Conservation (phyloP, 2,797 vertebrate species). For the Orientallactaga sibirica region DNA sequence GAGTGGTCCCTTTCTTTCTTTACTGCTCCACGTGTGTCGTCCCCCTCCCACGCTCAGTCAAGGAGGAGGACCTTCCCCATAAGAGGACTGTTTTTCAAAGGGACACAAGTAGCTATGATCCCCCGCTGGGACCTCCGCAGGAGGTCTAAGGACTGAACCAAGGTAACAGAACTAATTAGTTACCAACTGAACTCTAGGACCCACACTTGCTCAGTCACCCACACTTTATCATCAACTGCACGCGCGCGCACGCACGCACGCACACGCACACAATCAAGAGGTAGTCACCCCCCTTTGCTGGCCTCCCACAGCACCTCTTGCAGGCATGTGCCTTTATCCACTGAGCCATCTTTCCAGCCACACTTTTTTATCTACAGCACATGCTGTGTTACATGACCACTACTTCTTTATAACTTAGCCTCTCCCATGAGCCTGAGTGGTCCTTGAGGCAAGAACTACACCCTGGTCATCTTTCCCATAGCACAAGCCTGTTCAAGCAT, state of each 20-base stretch:
- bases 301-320: too few species aligned
- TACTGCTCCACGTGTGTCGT: too few species aligned
- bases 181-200: background rate
- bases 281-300: background rate
- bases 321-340: too few species aligned
- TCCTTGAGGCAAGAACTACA: background rate
- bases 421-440: background rate
- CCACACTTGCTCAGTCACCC: background rate
- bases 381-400: fast-evolving
- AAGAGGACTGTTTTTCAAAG: too few species aligned
- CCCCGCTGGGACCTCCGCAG: background rate
- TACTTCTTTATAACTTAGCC: fast-evolving
- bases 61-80: too few species aligned
- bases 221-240: too few species aligned
- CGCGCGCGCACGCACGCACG: fast-evolving
- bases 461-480: background rate
- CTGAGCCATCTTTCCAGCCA: too few species aligned
- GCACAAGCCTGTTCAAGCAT: background rate
- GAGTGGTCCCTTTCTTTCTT: too few species aligned
- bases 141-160: background rate
- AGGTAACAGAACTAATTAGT: background rate
- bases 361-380: too few species aligned
- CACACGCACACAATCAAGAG: fast-evolving
- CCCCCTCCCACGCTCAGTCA: too few species aligned
- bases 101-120: too few species aligned